A percentile compares a stretch with the other conserved stretches of the same genome.
These are phyloP conservation scores for Ispidina lecontei DNA, from an alignment of 2,797 vertebrate species.

Conservation along the genomic window DNA sequence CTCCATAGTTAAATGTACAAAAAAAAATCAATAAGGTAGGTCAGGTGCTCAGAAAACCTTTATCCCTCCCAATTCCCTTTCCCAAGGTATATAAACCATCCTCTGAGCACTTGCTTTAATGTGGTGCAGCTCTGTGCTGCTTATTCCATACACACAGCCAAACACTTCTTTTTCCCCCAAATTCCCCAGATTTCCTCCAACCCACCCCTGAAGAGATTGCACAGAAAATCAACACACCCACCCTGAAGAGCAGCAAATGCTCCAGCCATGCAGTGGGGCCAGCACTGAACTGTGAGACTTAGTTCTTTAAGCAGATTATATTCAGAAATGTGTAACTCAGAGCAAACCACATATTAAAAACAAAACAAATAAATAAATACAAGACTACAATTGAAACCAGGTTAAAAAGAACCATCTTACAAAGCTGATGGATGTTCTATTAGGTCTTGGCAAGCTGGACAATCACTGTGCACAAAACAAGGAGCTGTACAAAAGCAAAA, in stretches of 20 bases:
- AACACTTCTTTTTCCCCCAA: neutral
- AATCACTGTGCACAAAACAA: neutral
- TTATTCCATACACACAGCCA: neutral
- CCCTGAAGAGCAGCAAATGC: neutral
- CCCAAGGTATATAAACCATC: neutral
- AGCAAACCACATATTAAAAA: neutral
- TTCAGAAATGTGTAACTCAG: neutral
- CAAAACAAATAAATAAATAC: neutral
- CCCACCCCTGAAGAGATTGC: neutral
- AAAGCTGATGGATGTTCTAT: neutral
- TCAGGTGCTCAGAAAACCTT: neutral
- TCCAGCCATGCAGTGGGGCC: neutral
- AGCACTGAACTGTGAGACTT: neutral
- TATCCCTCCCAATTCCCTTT: neutral
- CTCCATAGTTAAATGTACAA: neutral
- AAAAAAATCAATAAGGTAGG: neutral
- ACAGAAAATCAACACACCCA: neutral
- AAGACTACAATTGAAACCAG: neutral
- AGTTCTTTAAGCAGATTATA: neutral
- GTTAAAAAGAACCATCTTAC: neutral
- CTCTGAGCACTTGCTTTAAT: neutral
- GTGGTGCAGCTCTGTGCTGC: neutral
- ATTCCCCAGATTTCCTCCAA: neutral
- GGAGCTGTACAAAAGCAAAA: neutral
- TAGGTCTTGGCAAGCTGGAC: neutral